These are phyloP conservation scores for Ariopsis seemanni DNA, from an alignment of 2,113 vertebrate genomes.

Conservation along the genomic window DNA sequence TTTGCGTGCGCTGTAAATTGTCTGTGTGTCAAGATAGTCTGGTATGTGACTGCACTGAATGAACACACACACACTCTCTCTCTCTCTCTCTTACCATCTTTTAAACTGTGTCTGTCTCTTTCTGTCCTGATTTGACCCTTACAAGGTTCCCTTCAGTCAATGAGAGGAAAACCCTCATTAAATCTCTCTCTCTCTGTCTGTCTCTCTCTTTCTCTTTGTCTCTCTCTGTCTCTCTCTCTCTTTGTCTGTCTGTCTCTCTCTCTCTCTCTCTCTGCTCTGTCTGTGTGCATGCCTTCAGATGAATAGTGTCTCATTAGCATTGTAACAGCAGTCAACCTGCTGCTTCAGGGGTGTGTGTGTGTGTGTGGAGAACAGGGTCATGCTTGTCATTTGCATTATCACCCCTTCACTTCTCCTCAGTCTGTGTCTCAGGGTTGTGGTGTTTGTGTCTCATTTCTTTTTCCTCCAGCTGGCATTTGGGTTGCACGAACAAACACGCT, in stretches of 20 bases:
- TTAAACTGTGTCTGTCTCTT: neutral
- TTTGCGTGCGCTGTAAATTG: neutral
- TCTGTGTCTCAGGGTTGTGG: neutral
- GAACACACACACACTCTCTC: neutral
- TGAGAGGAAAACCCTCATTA: neutral
- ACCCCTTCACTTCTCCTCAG: neutral
- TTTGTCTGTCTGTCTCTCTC: constrained; percentile 15
- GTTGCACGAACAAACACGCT: neutral
- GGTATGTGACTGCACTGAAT: neutral
- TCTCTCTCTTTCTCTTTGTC: neutral
- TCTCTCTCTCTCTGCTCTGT: neutral
- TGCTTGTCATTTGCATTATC: neutral
- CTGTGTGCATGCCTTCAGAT: constrained; percentile 41
- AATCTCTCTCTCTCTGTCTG: neutral
- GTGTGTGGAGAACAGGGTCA: neutral
- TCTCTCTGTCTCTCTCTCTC: neutral
- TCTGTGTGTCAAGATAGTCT: neutral
- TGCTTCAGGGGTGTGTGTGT: constrained; percentile 29
- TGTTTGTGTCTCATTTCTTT: constrained; percentile 47
- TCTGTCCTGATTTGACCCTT: neutral
- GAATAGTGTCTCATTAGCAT: constrained; percentile 42
- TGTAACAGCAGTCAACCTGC: constrained; percentile 13
- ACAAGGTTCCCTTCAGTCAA: neutral
- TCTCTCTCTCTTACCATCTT: neutral
- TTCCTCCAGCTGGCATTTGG: constrained; percentile 63